Percentiles rank a stretch among this genome's conserved stretches.
Evolutionary conservation across 2,888 invertebrate species (phyloP).

Genomic region (Drosophila stalkeri): DNA sequence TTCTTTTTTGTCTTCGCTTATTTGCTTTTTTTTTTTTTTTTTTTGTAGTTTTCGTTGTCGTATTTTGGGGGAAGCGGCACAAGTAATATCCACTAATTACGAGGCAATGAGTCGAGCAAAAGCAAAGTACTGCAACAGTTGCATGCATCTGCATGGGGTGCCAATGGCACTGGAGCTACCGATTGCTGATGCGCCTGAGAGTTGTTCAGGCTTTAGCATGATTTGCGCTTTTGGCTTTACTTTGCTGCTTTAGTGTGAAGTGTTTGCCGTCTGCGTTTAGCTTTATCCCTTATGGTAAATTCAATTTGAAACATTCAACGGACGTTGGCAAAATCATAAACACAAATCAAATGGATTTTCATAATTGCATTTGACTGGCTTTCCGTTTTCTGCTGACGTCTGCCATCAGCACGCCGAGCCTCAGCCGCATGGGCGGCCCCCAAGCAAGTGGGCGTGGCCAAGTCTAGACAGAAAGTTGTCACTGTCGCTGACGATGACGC

Average conservation of each 20-base stretch:
- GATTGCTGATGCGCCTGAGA: slow-evolving; percentile 36
- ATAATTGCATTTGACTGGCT: slow-evolving; percentile 67
- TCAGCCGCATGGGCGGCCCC: slow-evolving; percentile 39
- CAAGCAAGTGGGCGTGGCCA: slow-evolving; percentile 48
- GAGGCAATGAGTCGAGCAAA: slow-evolving; percentile 77
- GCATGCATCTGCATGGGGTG: slow-evolving; percentile 52
- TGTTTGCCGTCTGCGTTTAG: slow-evolving; percentile 25
- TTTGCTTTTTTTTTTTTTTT: slow-evolving; percentile 2
- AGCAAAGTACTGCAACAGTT: slow-evolving; percentile 54
- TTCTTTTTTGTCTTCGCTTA: neutral
- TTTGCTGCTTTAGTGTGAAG: slow-evolving; percentile 29
- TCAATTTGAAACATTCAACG: slow-evolving; percentile 63
- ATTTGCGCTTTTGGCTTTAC: slow-evolving; percentile 61
- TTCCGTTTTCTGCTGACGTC: slow-evolving; percentile 58
- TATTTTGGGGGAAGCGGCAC: slow-evolving; percentile 62
- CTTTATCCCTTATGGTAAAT: slow-evolving; percentile 45
- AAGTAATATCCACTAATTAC: slow-evolving; percentile 81
- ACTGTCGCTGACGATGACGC: slow-evolving; percentile 40
- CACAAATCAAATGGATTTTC: slow-evolving; percentile 76
- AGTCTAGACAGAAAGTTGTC: slow-evolving; percentile 57
- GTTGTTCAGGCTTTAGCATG: slow-evolving; percentile 61
- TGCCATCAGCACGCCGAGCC: slow-evolving; percentile 21
- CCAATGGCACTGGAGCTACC: slow-evolving; percentile 35
- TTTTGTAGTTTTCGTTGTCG: slow-evolving; percentile 21
- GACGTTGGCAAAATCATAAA: slow-evolving; percentile 70